phyloP scores from a whole-genome alignment of 2,888 invertebrate species.

The Athripsodes cinereus region DNA sequence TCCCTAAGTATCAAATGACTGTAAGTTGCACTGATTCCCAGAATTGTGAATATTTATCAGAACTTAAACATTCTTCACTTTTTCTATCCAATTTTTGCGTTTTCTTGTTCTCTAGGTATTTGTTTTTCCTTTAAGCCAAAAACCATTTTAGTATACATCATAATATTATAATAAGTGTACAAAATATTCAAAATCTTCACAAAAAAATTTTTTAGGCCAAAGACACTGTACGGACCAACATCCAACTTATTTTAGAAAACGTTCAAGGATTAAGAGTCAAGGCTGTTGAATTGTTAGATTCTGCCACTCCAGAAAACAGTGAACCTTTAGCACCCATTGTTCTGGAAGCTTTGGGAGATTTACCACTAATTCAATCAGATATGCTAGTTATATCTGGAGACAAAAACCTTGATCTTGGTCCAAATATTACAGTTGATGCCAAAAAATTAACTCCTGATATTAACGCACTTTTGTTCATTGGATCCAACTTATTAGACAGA shows the following conservation, averaged over 20 bases:
- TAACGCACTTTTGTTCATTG: constrained; percentile 47
- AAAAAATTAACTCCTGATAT: constrained; percentile 53
- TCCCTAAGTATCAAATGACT: constrained; percentile 40
- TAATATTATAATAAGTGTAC: not conserved
- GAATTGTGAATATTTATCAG: too few species aligned
- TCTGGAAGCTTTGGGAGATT: constrained; percentile 55
- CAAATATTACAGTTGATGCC: constrained; percentile 53
- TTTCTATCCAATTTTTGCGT: too few species aligned
- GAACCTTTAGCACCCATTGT: constrained; percentile 51
- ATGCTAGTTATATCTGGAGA: constrained; percentile 52
- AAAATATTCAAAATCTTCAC: too few species aligned
- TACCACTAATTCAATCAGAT: constrained; percentile 65
- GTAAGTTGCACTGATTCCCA: constrained; percentile 33
- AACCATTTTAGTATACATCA: not conserved
- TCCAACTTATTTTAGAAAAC: constrained; percentile 73
- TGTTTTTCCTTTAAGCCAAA: not conserved
- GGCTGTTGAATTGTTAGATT: constrained; percentile 49
- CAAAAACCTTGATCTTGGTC: constrained; percentile 38
- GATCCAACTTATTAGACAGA: constrained; percentile 46
- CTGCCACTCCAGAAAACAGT: constrained; percentile 46
- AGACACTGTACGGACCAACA: constrained; percentile 53
- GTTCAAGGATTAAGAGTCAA: constrained; percentile 55
- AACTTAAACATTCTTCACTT: too few species aligned
- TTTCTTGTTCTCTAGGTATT: too few species aligned
- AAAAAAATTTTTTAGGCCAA: constrained; percentile 34